phyloP scores from a whole-genome alignment of 2,797 vertebrate species.

The Heliangelus exortis region DNA sequence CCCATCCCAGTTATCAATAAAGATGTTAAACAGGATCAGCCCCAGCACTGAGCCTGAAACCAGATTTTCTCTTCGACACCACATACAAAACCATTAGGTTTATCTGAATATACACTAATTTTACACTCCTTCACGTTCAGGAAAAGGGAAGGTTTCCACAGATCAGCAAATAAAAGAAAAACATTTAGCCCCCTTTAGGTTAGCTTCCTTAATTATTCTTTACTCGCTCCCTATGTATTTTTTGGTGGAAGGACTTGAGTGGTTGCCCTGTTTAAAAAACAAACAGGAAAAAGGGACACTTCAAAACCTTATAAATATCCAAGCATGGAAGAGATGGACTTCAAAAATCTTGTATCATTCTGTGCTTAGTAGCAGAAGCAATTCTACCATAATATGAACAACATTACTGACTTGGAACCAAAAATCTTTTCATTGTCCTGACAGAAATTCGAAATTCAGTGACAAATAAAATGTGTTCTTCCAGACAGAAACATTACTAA shows the following conservation, averaged over 20 bases:
- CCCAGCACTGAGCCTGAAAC: background rate
- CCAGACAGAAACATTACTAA: background rate
- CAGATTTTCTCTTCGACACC: background rate
- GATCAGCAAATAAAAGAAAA: background rate
- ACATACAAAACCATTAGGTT: background rate
- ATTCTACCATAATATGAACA: background rate
- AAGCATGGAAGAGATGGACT: background rate
- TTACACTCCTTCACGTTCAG: background rate
- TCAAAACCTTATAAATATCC: background rate
- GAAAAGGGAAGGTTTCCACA: background rate
- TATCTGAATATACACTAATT: background rate
- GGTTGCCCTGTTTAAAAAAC: background rate
- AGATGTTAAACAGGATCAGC: too few species aligned
- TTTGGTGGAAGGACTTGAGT: background rate
- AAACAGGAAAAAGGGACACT: background rate
- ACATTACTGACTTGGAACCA: background rate
- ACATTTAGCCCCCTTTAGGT: background rate
- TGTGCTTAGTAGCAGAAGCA: background rate
- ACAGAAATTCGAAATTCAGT: background rate
- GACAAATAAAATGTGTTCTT: background rate
- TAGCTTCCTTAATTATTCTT: background rate
- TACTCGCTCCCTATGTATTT: background rate
- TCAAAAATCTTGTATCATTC: background rate
- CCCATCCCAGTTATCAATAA: too few species aligned
- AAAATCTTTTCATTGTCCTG: background rate